phyloP scores from a whole-genome alignment of 1,140 invertebrate genomes.

The Cyrtorhinus lividipennis region DNA sequence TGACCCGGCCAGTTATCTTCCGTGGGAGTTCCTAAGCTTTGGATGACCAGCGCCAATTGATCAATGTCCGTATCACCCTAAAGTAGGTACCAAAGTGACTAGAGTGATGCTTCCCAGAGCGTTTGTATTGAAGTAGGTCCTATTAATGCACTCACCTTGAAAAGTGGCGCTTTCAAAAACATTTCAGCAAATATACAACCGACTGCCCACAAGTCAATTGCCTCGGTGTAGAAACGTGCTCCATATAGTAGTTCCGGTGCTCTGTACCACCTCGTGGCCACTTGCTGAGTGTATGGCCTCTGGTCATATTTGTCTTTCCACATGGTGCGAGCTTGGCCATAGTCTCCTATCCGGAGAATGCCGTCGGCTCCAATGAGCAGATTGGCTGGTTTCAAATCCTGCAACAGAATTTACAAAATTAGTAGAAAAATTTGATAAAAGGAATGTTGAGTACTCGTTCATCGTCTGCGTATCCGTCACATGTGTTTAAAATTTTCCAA shows the following conservation, averaged over 20 bases:
- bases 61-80: conserved; percentile 96
- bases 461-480: too few relatives aligned
- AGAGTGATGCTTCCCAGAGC: too few relatives aligned
- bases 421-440: not conserved
- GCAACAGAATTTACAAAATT: conserved; percentile 10
- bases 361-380: conserved; percentile 74
- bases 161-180: conserved; percentile 75
- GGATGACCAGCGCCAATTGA: conserved; percentile 83
- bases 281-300: conserved; percentile 69
- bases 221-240: conserved; percentile 68
- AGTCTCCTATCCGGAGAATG: conserved; percentile 78
- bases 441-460: too few relatives aligned
- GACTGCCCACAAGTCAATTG: conserved; percentile 84
- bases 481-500: conserved; percentile 12
- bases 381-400: conserved; percentile 96
- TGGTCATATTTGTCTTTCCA: conserved; percentile 32
- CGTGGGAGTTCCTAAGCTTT: conserved; percentile 73
- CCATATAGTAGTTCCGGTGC: conserved; percentile 91
- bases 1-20: conserved; percentile 69
- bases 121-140: too few relatives aligned
- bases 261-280: conserved; percentile 81
- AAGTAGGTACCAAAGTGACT: too few relatives aligned
- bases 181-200: conserved; percentile 93
- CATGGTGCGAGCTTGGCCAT: conserved; percentile 77
- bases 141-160: conserved; percentile 69